Evolutionary conservation across 92 coral and sea anemone species (phyloP).

Genomic region (Ricordea florida): DNA sequence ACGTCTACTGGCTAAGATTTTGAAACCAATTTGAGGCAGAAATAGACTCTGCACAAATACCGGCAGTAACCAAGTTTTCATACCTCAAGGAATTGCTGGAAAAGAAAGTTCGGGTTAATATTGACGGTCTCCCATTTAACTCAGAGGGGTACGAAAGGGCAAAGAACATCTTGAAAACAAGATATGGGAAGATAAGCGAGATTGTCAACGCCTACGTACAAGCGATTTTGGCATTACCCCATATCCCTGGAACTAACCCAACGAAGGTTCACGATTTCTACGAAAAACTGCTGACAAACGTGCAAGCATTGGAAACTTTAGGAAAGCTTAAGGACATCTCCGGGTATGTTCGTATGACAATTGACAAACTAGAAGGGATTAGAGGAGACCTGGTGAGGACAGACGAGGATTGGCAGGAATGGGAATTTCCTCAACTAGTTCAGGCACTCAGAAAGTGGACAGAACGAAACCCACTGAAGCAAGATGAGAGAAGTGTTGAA

Average conservation of each 20-base stretch:
- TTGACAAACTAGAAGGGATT: slow-evolving; percentile 69
- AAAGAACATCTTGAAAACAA: slow-evolving; percentile 49
- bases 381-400: slow-evolving; percentile 65
- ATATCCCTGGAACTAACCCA: slow-evolving; percentile 62
- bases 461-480: slow-evolving; percentile 49
- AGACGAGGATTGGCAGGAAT: slow-evolving; percentile 63
- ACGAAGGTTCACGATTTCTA: slow-evolving; percentile 53
- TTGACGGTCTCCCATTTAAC: slow-evolving; percentile 50
- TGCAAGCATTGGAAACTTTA: slow-evolving; percentile 67
- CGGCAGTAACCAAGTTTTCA: slow-evolving; percentile 58
- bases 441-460: slow-evolving; percentile 69
- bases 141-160: slow-evolving; percentile 68
- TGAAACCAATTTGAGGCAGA: slow-evolving; percentile 58
- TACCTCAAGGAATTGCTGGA: slow-evolving; percentile 45
- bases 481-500: slow-evolving; percentile 11
- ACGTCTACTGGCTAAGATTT: slow-evolving; percentile 55
- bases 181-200: slow-evolving; percentile 69
- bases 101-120: slow-evolving; percentile 28
- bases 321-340: slow-evolving; percentile 63
- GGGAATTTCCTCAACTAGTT: slow-evolving; percentile 61
- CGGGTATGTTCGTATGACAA: slow-evolving; percentile 56
- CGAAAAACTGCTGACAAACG: slow-evolving; percentile 56
- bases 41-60: slow-evolving; percentile 35
- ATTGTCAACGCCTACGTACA: slow-evolving; percentile 64
- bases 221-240: slow-evolving; percentile 55